Evolutionary conservation across 2,888 invertebrate species (phyloP).

Genomic region (Tinea trinotella): DNA sequence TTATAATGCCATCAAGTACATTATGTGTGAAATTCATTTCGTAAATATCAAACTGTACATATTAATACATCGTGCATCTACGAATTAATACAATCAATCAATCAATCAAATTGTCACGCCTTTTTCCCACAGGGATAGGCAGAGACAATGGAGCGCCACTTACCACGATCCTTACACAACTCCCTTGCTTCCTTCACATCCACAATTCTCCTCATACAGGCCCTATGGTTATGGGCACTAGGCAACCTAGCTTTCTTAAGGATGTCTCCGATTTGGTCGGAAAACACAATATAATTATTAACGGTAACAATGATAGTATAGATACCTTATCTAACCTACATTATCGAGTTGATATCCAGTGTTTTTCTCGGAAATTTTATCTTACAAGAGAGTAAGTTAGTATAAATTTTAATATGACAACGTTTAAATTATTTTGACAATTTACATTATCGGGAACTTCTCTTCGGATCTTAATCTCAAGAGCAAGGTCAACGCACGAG

Average conservation of each 20-base stretch:
- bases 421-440: neutral
- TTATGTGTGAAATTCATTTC: too few species aligned
- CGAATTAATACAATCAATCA: conserved; percentile 9
- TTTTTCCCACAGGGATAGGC: too few species aligned
- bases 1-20: too few species aligned
- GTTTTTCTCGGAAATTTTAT: conserved; percentile 10
- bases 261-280: too few species aligned
- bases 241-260: too few species aligned
- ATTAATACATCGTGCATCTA: neutral
- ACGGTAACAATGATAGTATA: conserved; percentile 7
- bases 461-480: neutral
- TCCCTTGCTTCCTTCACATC: too few species aligned
- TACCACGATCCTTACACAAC: too few species aligned
- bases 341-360: neutral
- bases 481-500: conserved; percentile 7
- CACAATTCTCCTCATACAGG: too few species aligned
- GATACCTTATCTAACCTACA: conserved; percentile 13
- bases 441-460: neutral
- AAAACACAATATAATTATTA: conserved; percentile 15
- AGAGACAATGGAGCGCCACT: too few species aligned
- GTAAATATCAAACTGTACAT: too few species aligned
- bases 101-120: too few species aligned
- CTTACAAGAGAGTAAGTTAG: neutral
- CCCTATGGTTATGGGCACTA: too few species aligned
- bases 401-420: neutral